These are phyloP conservation scores for Leptogaster cylindrica DNA, from an alignment of 2,888 invertebrate genomes.

Conservation along the genomic window DNA sequence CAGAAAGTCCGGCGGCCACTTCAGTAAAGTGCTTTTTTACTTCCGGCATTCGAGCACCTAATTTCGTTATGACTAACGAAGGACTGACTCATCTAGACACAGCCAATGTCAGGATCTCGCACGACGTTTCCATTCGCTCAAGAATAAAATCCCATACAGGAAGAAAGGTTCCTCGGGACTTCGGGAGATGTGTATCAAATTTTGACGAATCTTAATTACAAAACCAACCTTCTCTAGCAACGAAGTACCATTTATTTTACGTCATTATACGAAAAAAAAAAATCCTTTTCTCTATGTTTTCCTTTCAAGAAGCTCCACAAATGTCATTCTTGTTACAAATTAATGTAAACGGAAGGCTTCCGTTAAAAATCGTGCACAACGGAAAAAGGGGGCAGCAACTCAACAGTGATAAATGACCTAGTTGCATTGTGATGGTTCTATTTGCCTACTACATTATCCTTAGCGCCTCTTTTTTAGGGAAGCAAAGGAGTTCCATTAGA, in stretches of 20 bases:
- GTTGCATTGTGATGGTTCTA: constrained; percentile 9
- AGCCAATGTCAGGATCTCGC: background rate
- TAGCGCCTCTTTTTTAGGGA: background rate
- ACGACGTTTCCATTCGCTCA: background rate
- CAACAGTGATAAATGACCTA: constrained; percentile 21
- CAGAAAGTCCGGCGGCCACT: background rate
- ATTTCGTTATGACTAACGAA: background rate
- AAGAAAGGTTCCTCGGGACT: too few relatives aligned
- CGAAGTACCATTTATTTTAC: background rate
- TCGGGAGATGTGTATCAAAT: background rate
- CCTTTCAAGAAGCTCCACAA: constrained; percentile 7
- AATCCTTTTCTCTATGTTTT: background rate
- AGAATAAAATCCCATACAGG: background rate
- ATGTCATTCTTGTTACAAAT: constrained; percentile 12
- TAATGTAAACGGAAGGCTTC: constrained; percentile 33
- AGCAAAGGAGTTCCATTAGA: constrained; percentile 2
- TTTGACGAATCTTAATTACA: constrained; percentile 30
- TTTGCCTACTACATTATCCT: background rate
- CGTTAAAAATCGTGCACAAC: constrained; percentile 6
- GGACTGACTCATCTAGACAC: constrained; percentile 9
- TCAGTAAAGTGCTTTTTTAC: constrained; percentile 15
- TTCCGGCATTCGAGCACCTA: constrained; percentile 11
- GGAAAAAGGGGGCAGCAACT: too few relatives aligned
- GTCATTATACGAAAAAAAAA: background rate
- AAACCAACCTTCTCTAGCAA: constrained; percentile 3